Conservation (phyloP, 2,797 vertebrate species). For the Austrolebias charrua region DNA sequence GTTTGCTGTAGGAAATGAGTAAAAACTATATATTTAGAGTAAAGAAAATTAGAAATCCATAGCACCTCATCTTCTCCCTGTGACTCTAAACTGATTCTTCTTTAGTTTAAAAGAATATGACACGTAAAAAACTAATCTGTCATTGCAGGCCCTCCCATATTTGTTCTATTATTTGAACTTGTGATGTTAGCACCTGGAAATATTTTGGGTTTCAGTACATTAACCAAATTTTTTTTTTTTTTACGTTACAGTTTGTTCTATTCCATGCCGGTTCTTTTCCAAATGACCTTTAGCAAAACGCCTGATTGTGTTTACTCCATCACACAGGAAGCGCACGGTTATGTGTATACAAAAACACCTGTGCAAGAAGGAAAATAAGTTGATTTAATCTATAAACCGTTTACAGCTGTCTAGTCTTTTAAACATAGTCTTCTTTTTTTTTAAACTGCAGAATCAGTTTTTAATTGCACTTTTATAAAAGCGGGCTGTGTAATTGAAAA, state of each 20-base stretch:
- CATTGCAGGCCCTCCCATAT: conserved; percentile 34
- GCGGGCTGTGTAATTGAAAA: conserved; percentile 51
- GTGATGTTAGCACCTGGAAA: conserved; percentile 33
- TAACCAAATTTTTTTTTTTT: conserved; percentile 56
- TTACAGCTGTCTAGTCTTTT: conserved; percentile 22
- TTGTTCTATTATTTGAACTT: conserved; percentile 49
- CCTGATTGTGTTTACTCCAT: conserved; percentile 66
- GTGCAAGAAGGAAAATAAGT: conserved; percentile 8
- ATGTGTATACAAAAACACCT: conserved; percentile 67
- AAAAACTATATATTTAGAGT: conserved; percentile 45
- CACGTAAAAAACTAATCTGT: conserved; percentile 20
- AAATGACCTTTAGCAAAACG: conserved; percentile 63
- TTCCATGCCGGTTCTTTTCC: conserved; percentile 57
- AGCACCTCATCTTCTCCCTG: conserved; percentile 36
- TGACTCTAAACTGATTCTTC: conserved; percentile 42
- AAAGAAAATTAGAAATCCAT: conserved; percentile 37
- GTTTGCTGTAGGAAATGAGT: conserved; percentile 44
- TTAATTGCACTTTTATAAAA: conserved; percentile 33
- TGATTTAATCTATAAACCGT: conserved; percentile 16
- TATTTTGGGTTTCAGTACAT: conserved; percentile 35
- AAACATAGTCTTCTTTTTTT: conserved; percentile 8
- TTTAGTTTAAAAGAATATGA: conserved; percentile 29
- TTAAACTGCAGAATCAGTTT: conserved; percentile 5
- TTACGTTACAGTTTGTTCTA: conserved; percentile 59
- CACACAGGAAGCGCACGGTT: conserved; percentile 50